A percentile compares a stretch with the other conserved stretches of the same genome.
These are phyloP conservation scores for Pseudopodoces humilis DNA, from an alignment of 2,113 vertebrate genomes.

Conservation along the genomic window DNA sequence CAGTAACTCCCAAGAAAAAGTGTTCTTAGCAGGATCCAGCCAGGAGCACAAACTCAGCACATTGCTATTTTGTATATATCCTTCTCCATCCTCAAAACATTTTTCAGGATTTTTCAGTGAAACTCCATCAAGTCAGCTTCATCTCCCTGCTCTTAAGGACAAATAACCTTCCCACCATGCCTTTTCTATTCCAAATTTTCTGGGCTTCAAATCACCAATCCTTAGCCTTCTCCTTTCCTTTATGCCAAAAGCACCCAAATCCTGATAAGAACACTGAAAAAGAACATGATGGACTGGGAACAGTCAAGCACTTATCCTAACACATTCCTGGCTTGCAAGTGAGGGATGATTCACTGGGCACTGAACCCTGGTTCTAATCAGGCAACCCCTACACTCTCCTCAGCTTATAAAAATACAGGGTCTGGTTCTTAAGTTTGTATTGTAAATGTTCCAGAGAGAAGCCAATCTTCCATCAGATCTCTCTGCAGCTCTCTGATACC, in stretches of 20 bases:
- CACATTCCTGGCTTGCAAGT: neutral
- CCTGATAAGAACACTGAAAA: slow-evolving; percentile 35
- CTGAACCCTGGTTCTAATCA: neutral
- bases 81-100: neutral
- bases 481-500: neutral
- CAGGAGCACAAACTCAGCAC: neutral
- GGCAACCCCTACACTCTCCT: neutral
- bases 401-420: neutral
- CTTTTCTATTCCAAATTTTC: neutral
- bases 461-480: neutral
- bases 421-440: neutral
- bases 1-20: neutral
- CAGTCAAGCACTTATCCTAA: slow-evolving; percentile 38
- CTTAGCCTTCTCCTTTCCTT: neutral
- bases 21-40: slow-evolving; percentile 44
- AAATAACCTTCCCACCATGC: neutral
- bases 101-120: neutral
- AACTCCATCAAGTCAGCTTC: neutral
- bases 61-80: neutral
- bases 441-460: neutral
- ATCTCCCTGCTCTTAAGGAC: neutral
- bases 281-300: slow-evolving; percentile 38
- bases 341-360: neutral
- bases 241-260: neutral
- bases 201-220: neutral